Base-by-base conservation (phyloP, 2,113 vertebrate species). In the Calyptomena viridis region DNA sequence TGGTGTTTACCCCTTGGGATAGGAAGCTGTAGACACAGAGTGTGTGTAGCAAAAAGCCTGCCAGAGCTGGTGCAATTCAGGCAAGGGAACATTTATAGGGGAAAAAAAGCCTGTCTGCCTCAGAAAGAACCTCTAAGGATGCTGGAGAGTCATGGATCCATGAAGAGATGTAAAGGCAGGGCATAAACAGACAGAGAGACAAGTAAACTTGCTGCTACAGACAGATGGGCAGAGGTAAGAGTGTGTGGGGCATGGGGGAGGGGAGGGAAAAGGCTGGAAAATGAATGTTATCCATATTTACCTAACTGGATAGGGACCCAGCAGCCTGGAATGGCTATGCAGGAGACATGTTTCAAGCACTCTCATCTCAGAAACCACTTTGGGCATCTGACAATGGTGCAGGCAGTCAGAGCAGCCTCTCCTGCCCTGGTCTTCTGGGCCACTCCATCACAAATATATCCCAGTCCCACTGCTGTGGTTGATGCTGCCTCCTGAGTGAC, bases 1-100 rank as follows among this genome's bases (percentile, higher is more conserved):
- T 13, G 49, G 22, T 87, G 84, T 91, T 97, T 84, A 92, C 40
- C 90, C 95, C 95, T 95, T 92, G 88, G 93, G 97, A 96, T 27
- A 87, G 87, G 56, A 62, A 64, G 84, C 49, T 52, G 81, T 33
- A 72, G 87, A 68, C 0, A 0, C 7, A 44, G 90, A 93, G 60
- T 3, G 27, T 0, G 2, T 13, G 22, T 35, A 95, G 87, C 81
- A 88, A 80, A 93, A 94, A 86, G 83, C 66, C 94, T 95, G 92
- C 94, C 80, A 91, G 91, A 97, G 93, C 85, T 6, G 4, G 64
- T 76, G 85, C 50, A 73, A 66, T 81, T 92, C 72, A 79, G 89
- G 81, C 92, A 93, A 94, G 88, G 66, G 68, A 91, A 96, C 90
- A 95, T 87, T 94, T 97, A 88, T 56, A 83, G 87, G 47, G 18